Base-by-base conservation (phyloP, 2,888 invertebrate genomes). In the Deilephila porcellus region DNA sequence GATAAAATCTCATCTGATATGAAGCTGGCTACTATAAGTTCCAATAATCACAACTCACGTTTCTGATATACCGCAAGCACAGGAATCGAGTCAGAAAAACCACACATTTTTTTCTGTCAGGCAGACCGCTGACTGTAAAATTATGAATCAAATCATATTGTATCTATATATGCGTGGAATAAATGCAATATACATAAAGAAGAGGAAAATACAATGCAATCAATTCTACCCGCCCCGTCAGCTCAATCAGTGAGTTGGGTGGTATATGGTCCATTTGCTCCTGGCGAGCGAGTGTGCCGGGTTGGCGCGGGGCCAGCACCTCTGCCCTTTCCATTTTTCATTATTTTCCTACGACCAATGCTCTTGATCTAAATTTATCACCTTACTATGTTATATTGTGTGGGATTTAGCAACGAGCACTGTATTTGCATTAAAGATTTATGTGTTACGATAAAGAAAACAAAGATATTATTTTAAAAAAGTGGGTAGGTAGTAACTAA, bases 291-390 rank as follows among this genome's bases (percentile, higher is more conserved):
- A n/a, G 6, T 17, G 17, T 7, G 19, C 19, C 7, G 37, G 45
- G 25, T 52, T 81, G 82, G 78, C 79, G 64, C 8, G 1, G 3
- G 72, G 82, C 82, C 83, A 81, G 79, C 74, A 72, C 71, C 60
- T 67, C 71, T 77, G 76, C 79, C 79, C 79, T 83, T 81, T 82
- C 63, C 71, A 74, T 75, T 67, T 67, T 67, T 67, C 45, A 77
- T 79, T 75, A 74, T 29, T 73, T 64, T 70, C 76, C 77, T 73
- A 74, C 62, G 72, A 70, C 71, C 67, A 34, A 52, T 72, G 67
- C 45, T 67, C 67, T 67, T 67, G 52, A 67, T 45, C 67, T 67
- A 67, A 52, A 67, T 67, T 67, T 52, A 52, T 67, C 67, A 17
- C 25, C 25, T 67, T 63, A 34, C 19, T 11, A 37, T 67, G 14